These are phyloP conservation scores for Phrixothrix hirtus DNA, from an alignment of 2,888 invertebrate species.

Conservation along the genomic window DNA sequence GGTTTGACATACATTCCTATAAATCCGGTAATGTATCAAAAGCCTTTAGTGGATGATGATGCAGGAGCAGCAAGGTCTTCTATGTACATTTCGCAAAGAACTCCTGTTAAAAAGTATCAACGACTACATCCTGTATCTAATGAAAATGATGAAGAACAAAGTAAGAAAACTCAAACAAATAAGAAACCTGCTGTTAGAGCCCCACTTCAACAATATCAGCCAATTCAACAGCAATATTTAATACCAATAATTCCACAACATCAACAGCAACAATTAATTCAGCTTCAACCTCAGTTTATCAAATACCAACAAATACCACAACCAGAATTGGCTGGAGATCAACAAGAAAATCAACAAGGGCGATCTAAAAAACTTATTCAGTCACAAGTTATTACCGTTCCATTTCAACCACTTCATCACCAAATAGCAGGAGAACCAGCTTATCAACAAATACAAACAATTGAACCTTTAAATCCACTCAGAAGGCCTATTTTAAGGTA, in stretches of 20 bases:
- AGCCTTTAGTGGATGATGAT: conserved; percentile 6
- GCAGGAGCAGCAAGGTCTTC: conserved; percentile 1
- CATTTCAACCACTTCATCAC: conserved; percentile 1
- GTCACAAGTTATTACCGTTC: conserved; percentile 1
- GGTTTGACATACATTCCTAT: conserved; percentile 7
- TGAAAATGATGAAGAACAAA: conserved; percentile 1
- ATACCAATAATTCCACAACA: conserved; percentile 5
- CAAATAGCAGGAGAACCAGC: too few species aligned
- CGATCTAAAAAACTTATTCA: not conserved
- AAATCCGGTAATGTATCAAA: conserved; percentile 8
- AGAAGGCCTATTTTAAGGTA: conserved; percentile 3
- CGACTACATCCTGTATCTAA: not conserved
- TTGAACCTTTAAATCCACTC: not conserved
- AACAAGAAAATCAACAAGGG: conserved; percentile 2
- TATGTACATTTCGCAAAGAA: conserved; percentile 3
- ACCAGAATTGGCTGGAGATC: not conserved
- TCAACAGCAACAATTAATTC: not conserved
- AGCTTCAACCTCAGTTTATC: not conserved
- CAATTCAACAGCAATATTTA: conserved; percentile 1
- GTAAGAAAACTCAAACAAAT: not conserved
- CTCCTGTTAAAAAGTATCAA: conserved; percentile 6
- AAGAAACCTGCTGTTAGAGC: not conserved
- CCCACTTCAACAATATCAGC: not conserved
- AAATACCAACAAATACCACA: conserved; percentile 3
- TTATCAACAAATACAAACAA: conserved; percentile 1